phyloP scores from a whole-genome alignment of 2,888 invertebrate species.

The Andrena bicolor region DNA sequence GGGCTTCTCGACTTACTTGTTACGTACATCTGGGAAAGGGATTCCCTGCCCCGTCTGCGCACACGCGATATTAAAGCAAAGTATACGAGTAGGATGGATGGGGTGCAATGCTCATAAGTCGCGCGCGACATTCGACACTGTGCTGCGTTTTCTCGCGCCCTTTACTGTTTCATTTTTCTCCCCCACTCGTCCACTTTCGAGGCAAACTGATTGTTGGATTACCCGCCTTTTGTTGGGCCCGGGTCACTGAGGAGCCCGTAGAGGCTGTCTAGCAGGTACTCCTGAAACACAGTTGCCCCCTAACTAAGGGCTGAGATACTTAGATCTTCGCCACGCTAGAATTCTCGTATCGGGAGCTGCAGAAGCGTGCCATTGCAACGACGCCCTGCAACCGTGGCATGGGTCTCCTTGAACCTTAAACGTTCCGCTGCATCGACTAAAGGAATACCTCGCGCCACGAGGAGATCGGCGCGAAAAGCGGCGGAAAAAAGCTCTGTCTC shows the following conservation, averaged over 20 bases:
- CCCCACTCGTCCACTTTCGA: background rate
- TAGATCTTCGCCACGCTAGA: too few relatives aligned
- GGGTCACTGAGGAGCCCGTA: too few relatives aligned
- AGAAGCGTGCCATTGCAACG: too few relatives aligned
- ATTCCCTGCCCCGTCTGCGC: slow-evolving; percentile 13
- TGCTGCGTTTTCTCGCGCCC: background rate
- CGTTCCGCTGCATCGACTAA: too few relatives aligned
- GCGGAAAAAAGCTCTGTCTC: slow-evolving; percentile 57
- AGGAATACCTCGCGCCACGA: background rate
- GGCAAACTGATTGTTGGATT: background rate
- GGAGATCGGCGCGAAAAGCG: background rate
- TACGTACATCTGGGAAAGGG: slow-evolving; percentile 18
- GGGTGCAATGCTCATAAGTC: background rate
- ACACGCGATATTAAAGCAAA: background rate
- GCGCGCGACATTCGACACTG: background rate
- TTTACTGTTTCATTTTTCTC: background rate
- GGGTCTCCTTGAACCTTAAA: too few relatives aligned
- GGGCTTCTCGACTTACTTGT: slow-evolving; percentile 43
- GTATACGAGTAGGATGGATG: background rate
- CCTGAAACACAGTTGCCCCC: too few relatives aligned
- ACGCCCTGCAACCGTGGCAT: too few relatives aligned
- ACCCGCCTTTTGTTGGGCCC: too few relatives aligned
- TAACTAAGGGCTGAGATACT: too few relatives aligned
- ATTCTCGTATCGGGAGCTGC: too few relatives aligned
- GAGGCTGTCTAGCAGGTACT: too few relatives aligned